A percentile compares a stretch with the other conserved stretches of the same genome.
Evolutionary conservation across 2,888 invertebrate genomes (phyloP).

Genomic region (Cryptocephalus primarius): DNA sequence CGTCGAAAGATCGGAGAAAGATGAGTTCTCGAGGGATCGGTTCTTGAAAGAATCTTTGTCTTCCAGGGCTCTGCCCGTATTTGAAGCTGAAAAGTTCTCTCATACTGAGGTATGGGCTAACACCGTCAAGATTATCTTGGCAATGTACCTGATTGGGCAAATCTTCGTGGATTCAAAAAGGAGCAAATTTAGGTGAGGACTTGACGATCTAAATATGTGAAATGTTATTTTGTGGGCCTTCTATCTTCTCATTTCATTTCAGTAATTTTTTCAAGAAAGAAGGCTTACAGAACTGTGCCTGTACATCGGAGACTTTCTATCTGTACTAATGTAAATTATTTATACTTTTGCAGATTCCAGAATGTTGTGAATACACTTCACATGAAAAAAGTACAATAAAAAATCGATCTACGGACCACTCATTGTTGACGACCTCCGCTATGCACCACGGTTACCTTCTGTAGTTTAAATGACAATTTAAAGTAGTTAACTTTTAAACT

Average conservation of each 20-base stretch:
- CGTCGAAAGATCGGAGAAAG: too few relatives aligned
- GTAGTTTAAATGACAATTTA: conserved; percentile 5
- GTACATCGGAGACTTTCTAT: too few relatives aligned
- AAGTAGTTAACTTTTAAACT: conserved; percentile 3
- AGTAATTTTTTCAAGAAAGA: too few relatives aligned
- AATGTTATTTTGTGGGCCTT: too few relatives aligned
- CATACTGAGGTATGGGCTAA: conserved; percentile 6
- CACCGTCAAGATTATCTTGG: conserved; percentile 6
- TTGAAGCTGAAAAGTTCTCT: background rate
- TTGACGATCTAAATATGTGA: background rate
- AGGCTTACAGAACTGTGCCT: too few relatives aligned
- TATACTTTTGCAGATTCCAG: conserved; percentile 2
- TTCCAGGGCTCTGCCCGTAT: background rate
- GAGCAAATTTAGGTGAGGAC: conserved; percentile 6
- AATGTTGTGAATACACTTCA: conserved; percentile 3
- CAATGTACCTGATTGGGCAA: conserved; percentile 9
- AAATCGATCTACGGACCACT: conserved; percentile 1
- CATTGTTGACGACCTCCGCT: conserved; percentile 8
- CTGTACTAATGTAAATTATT: background rate
- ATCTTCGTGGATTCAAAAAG: conserved; percentile 8
- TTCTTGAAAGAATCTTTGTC: too few relatives aligned
- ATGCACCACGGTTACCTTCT: conserved; percentile 10
- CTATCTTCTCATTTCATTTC: too few relatives aligned
- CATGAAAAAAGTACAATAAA: background rate
- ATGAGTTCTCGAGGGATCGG: too few relatives aligned